A percentile compares a stretch with the other conserved stretches of the same genome.
Evolutionary conservation across 2,888 invertebrate genomes (phyloP).

Genomic region (Archips xylosteana): DNA sequence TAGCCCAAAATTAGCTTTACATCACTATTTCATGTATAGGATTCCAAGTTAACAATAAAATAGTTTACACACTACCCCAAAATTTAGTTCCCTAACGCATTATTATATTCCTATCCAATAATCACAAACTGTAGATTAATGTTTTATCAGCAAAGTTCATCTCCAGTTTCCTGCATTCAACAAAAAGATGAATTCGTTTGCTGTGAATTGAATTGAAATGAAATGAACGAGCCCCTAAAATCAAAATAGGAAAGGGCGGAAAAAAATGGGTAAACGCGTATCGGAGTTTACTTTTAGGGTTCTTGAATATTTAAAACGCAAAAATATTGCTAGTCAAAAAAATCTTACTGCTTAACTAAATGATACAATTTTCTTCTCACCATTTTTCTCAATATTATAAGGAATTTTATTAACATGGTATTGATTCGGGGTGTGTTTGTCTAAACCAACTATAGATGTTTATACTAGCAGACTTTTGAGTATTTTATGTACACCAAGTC

Average conservation of each 20-base stretch:
- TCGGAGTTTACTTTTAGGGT: background rate
- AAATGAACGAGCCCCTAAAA: slow-evolving; percentile 77
- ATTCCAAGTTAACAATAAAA: slow-evolving; percentile 4
- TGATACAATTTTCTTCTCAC: too few species aligned
- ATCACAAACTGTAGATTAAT: slow-evolving; percentile 60
- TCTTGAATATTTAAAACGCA: background rate
- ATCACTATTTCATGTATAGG: background rate
- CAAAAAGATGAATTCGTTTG: slow-evolving; percentile 79
- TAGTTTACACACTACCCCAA: slow-evolving; percentile 14
- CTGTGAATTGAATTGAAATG: slow-evolving; percentile 80
- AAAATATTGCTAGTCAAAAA: background rate
- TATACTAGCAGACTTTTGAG: too few species aligned
- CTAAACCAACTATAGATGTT: too few species aligned
- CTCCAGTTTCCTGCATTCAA: slow-evolving; percentile 68
- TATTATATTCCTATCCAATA: slow-evolving; percentile 50
- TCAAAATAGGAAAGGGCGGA: slow-evolving; percentile 65
- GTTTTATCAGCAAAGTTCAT: slow-evolving; percentile 73
- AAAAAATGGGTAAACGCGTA: slow-evolving; percentile 18
- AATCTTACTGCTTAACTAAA: background rate
- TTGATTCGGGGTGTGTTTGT: too few species aligned
- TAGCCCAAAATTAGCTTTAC: background rate
- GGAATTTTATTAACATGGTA: too few species aligned
- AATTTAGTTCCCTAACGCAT: slow-evolving; percentile 41
- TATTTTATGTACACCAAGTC: too few species aligned
- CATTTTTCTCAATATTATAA: too few species aligned